A percentile compares a stretch with the other conserved stretches of the same genome.
Evolutionary conservation across 2,113 vertebrate species (phyloP).

Genomic region (Isurus oxyrinchus): DNA sequence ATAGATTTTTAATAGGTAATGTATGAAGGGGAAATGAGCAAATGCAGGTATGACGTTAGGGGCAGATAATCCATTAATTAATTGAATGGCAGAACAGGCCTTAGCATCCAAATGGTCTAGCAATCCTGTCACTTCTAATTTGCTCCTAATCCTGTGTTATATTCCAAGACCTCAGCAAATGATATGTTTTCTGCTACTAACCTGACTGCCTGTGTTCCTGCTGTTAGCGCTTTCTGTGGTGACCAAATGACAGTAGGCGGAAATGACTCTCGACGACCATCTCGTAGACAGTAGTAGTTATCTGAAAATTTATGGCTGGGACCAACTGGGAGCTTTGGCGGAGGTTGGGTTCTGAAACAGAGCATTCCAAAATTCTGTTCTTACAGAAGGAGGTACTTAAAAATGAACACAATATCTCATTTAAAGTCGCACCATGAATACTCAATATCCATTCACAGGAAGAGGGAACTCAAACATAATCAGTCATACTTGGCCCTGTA

Average conservation of each 20-base stretch:
- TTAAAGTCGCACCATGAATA: neutral
- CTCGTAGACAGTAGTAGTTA: constrained; percentile 80
- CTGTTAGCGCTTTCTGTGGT: constrained; percentile 63
- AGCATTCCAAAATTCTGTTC: neutral
- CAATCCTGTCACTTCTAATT: neutral
- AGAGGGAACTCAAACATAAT: neutral
- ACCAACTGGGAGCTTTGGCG: constrained; percentile 75
- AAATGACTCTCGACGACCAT: constrained; percentile 74
- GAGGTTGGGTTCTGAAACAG: constrained; percentile 69
- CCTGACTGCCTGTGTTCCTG: constrained; percentile 58
- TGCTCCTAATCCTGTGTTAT: neutral
- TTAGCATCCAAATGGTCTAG: neutral
- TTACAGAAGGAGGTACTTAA: neutral
- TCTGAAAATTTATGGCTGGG: constrained; percentile 76
- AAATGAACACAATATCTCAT: neutral
- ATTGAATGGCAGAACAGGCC: neutral
- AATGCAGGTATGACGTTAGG: neutral
- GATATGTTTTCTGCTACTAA: constrained; percentile 45
- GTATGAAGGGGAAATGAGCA: neutral
- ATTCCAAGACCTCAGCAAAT: neutral
- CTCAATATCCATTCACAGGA: neutral
- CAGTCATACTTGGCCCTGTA: neutral
- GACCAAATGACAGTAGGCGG: constrained; percentile 69
- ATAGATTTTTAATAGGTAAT: neutral
- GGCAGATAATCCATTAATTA: neutral